These are phyloP conservation scores for Sciurus vulgaris DNA, from an alignment of 2,797 vertebrate species.

Conservation along the genomic window DNA sequence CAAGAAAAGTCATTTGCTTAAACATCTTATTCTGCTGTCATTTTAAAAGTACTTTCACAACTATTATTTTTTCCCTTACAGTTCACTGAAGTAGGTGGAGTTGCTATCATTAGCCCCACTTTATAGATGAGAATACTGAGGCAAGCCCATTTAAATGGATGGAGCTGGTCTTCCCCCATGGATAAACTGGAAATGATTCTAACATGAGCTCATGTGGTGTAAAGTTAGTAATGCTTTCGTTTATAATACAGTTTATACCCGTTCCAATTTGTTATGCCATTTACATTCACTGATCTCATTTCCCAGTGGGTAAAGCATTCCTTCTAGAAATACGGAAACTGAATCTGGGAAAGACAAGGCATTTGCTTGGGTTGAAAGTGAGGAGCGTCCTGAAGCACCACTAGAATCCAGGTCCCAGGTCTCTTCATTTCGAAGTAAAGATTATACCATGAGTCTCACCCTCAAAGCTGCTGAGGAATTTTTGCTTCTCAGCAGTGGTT, in stretches of 20 bases:
- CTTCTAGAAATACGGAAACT: constrained; percentile 28
- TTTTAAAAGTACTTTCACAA: constrained; percentile 55
- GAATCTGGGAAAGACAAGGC: neutral
- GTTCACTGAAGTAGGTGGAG: constrained; percentile 56
- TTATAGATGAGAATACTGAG: constrained; percentile 64
- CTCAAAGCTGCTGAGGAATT: neutral
- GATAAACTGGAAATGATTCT: constrained; percentile 57
- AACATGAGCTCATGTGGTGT: constrained; percentile 34
- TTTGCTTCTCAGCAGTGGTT: neutral
- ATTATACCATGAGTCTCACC: neutral
- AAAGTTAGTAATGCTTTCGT: neutral
- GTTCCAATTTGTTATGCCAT: neutral
- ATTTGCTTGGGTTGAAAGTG: neutral
- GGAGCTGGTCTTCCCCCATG: constrained; percentile 55
- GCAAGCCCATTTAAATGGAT: constrained; percentile 59
- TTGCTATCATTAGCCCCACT: constrained; percentile 67
- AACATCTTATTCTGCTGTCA: constrained; percentile 23
- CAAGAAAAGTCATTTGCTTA: constrained; percentile 50
- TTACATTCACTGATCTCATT: neutral
- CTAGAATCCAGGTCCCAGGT: neutral
- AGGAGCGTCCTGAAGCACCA: neutral
- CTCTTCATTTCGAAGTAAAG: constrained; percentile 22
- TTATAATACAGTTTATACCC: neutral
- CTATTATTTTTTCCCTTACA: constrained; percentile 47
- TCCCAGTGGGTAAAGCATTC: neutral